Evolutionary conservation across 2,113 vertebrate genomes (phyloP).

Genomic region (Eulemur rufifrons): DNA sequence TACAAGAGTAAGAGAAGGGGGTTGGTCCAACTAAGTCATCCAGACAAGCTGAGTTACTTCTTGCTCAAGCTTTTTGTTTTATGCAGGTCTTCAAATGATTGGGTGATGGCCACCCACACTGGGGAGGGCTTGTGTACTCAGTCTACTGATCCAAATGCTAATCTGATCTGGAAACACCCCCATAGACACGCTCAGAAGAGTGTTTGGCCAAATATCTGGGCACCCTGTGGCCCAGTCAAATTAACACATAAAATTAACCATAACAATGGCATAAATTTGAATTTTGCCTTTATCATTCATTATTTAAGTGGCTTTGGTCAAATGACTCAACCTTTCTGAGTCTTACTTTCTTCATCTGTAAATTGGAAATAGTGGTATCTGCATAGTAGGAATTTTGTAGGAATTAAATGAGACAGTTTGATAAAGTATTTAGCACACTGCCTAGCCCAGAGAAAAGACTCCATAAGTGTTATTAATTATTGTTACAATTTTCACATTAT

Average conservation of each 20-base stretch:
- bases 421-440: background rate
- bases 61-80: background rate
- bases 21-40: too few relatives aligned
- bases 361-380: background rate
- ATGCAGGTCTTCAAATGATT: background rate
- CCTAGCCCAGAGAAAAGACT: constrained; percentile 47
- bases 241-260: background rate
- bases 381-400: background rate
- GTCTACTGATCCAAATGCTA: background rate
- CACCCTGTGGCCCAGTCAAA: background rate
- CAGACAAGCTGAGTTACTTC: background rate
- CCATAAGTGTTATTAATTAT: background rate
- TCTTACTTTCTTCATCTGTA: background rate
- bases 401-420: background rate
- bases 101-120: fast-evolving
- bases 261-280: background rate
- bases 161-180: background rate
- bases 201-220: background rate
- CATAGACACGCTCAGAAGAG: background rate
- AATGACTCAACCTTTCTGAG: background rate
- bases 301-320: background rate
- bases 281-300: background rate
- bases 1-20: background rate
- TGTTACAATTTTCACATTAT: background rate
- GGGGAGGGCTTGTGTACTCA: background rate